Percentiles rank a stretch among this genome's conserved stretches.
Evolutionary conservation across 1,140 invertebrate genomes (phyloP).

Genomic region (Periplaneta americana): DNA sequence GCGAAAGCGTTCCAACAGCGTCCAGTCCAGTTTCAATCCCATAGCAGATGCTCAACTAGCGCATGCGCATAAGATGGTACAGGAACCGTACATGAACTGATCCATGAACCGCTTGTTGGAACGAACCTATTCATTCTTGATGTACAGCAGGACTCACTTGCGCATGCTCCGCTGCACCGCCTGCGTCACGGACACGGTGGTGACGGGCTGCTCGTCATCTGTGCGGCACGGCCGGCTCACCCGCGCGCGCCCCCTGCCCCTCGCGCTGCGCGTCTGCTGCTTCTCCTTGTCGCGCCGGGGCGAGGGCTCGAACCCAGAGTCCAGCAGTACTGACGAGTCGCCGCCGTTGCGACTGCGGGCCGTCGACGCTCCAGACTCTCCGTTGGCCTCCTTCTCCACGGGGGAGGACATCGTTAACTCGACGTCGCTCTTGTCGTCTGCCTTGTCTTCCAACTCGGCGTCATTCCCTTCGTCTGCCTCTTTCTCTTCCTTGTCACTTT

Average conservation of each 20-base stretch:
- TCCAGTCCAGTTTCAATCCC: too few species aligned
- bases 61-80: too few species aligned
- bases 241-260: not conserved
- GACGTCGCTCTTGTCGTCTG: not conserved
- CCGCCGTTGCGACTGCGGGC: constrained; percentile 34
- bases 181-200: constrained; percentile 38
- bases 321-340: constrained; percentile 21
- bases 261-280: not conserved
- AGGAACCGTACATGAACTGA: too few species aligned
- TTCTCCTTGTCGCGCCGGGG: constrained; percentile 17
- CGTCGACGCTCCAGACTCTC: constrained; percentile 35
- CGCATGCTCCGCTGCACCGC: constrained; percentile 42
- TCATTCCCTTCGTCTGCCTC: not conserved
- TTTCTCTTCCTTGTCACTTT: not conserved
- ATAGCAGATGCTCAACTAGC: too few species aligned
- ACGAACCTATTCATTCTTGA: too few species aligned
- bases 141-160: constrained; percentile 33
- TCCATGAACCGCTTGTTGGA: too few species aligned
- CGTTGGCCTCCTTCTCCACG: constrained; percentile 36
- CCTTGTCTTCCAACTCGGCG: not conserved
- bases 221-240: not conserved
- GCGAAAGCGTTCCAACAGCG: too few species aligned
- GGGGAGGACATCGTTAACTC: constrained; percentile 1
- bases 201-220: constrained; percentile 19
- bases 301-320: constrained; percentile 26